phyloP scores from a whole-genome alignment of 2,797 vertebrate species.

The Hozukius guyotensis region DNA sequence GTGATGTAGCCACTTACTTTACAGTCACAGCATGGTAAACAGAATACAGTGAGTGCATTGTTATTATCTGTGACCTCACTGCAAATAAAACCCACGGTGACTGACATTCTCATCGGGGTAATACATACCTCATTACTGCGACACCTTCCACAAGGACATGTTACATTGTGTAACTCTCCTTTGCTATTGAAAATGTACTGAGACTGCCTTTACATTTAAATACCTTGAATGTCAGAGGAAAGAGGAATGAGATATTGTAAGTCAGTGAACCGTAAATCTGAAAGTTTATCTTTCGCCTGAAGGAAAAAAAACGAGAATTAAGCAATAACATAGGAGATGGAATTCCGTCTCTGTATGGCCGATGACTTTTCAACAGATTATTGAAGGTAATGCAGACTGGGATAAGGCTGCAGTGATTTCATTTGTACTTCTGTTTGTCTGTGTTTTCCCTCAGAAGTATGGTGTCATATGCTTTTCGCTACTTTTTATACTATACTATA shows the following conservation, averaged over 20 bases:
- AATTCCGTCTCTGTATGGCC: not conserved
- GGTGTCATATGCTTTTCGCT: not conserved
- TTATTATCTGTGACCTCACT: not conserved
- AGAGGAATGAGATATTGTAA: not conserved
- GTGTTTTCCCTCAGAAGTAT: not conserved
- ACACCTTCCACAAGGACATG: constrained; percentile 5
- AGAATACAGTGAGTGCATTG: not conserved
- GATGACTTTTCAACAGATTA: not conserved
- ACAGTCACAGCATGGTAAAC: not conserved
- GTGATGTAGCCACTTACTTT: not conserved
- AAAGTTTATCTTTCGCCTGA: constrained; percentile 16
- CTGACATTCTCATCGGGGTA: constrained; percentile 9
- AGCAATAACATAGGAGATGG: not conserved
- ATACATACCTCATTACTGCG: constrained; percentile 4
- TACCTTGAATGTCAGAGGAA: constrained; percentile 32
- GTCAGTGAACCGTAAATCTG: constrained; percentile 1
- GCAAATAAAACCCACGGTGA: not conserved
- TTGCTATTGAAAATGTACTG: not conserved
- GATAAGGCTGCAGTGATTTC: not conserved
- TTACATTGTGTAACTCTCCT: not conserved
- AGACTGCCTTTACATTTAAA: not conserved
- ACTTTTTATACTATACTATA: not conserved
- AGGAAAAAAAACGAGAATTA: not conserved
- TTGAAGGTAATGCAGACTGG: not conserved
- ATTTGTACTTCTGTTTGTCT: not conserved